Percentiles rank a stretch among this genome's conserved stretches.
phyloP scores from a whole-genome alignment of 1,140 invertebrate species.

The Mya arenaria region DNA sequence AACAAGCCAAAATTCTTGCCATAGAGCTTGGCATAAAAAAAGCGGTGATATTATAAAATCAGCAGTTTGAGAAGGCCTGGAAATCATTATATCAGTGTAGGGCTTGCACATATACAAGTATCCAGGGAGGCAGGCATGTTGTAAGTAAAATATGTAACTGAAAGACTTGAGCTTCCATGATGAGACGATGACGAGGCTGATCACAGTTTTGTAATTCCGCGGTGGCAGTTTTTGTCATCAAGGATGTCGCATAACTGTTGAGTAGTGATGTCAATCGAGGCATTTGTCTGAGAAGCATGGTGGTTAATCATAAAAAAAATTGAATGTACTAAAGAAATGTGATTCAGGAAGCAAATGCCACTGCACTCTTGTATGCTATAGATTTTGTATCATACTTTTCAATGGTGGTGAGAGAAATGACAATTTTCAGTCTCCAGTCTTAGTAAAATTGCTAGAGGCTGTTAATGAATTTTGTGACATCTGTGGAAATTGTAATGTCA shows the following conservation, averaged over 20 bases:
- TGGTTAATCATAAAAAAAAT: no score
- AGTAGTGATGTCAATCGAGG: background rate
- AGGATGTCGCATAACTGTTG: background rate
- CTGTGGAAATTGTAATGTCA: no score
- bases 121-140: no score
- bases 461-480: background rate
- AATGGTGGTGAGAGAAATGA: background rate
- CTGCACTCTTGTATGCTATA: background rate
- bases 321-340: no score
- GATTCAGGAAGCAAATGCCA: no score
- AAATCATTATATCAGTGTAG: no score
- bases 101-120: no score
- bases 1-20: no score
- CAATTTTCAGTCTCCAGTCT: background rate
- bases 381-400: background rate
- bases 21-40: no score
- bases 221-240: background rate
- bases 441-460: background rate
- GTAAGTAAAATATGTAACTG: conserved; percentile 20
- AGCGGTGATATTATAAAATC: no score
- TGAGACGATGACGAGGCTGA: conserved; percentile 37
- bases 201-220: background rate
- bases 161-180: background rate
- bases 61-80: no score
- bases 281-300: conserved; percentile 30